Base-by-base conservation (phyloP, 2,888 invertebrate genomes). In the Perizoma flavofasciatum region DNA sequence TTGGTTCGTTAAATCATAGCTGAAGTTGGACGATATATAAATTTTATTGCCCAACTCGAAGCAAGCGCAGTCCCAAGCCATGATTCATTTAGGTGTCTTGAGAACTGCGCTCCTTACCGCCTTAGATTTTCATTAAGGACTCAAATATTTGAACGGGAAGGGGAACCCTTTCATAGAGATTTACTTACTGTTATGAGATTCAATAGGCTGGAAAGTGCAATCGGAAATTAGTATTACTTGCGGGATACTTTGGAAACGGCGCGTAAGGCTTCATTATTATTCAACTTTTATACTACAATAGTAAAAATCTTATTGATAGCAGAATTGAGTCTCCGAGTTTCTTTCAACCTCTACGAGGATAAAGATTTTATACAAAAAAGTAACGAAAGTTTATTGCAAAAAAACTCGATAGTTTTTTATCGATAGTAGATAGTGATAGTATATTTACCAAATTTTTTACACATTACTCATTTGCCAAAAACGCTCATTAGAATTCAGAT, bases 1-100 rank as follows among this genome's bases (percentile, higher is more conserved):
- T 75, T 82, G 84, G 85, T 87, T 87, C 86, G 86, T 88, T 88
- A 86, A 86, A 86, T 87, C 85, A 88, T 84, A 86, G 82, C 85
- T 83, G 79, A 85, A 88, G 85, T 89, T 85, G 82, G 82, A 76
- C 81, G 82, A 87, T 86, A 86, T 85, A 87, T 86, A 83, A 86
- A 88, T 86, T 88, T 87, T 83, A 85, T 85, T 77, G 81, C 78
- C 78, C 78, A 82, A 85, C 81, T 80, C 77, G 69, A 70, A 74
- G 73, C 73, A 74, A 78, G 80, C 78, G 77, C 77, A 82, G 76
- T 77, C 75, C 73, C 72, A 69, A 70, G 77, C 78, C 77, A 78
- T 85, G 84, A 89, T 88, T 88, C 88, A 87, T 88, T 88, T 81
- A 81, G 79, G 79, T 79, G 77, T 81, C 81, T 83, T 77, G 78